Base-by-base conservation (phyloP, 2,113 vertebrate species). In the Xyrauchen texanus region DNA sequence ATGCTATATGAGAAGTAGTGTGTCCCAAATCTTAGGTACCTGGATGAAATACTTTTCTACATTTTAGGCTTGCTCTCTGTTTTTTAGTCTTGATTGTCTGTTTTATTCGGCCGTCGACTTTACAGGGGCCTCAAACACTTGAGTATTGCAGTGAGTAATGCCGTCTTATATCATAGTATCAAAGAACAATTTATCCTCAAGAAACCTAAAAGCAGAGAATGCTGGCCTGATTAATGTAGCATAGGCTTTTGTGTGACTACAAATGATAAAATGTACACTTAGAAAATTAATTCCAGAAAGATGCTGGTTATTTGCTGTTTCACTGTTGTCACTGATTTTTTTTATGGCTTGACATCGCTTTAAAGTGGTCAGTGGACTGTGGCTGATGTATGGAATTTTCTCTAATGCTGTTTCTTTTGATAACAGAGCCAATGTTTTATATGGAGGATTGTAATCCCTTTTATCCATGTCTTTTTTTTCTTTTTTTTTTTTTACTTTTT, bases 111-210 rank as follows among this genome's bases (percentile, higher is more conserved):
- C 73, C 47, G 69, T 65, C 57, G 65, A 46, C 65, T 72, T 72
- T 75, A 69, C 58, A 58, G 8, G 21, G 79, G 47, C 60, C 85
- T 88, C 81, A 86, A 85, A 88, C 65, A 77, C 78, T 85, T 90
- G 21, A 21, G 46, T 42, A 34, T 47, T 16, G 73, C 65, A 78
- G 67, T 80, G 82, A 78, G 63, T 82, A 71, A 64, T 8, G 55
- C 80, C 77, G 72, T 51, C 78, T 16, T 60, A 76, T 78, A 80
- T n/a, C n/a, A n/a, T 76, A 81, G 45, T 49, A 80, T 34, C 72
- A 76, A 42, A 69, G 8, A 42, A 71, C n/a, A 42, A 68, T 79
- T 61, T 60, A 60, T 6, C 45, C 52, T 72, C 12, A 13, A 68
- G 64, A 78, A 65, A 64, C 49, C 44, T 12, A 57, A 61, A 45